Evolutionary conservation across 2,888 invertebrate species (phyloP).

Genomic region (Nasonia oneida): DNA sequence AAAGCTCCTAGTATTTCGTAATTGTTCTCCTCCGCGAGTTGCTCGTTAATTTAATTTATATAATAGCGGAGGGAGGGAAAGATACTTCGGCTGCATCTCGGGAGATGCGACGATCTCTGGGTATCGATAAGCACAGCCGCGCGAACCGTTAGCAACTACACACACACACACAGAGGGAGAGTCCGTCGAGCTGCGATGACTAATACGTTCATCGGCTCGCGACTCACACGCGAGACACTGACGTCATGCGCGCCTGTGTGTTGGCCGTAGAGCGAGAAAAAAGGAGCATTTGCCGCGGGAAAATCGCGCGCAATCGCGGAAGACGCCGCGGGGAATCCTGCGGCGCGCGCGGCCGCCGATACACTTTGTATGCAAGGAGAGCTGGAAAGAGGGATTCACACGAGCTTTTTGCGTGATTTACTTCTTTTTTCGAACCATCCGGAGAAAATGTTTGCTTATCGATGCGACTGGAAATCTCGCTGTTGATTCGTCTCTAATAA

Average conservation of each 20-base stretch:
- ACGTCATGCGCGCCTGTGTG: conserved; percentile 69
- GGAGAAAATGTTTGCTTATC: neutral
- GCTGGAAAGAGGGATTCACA: neutral
- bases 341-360: neutral
- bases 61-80: conserved; percentile 18
- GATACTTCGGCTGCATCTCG: neutral
- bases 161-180: neutral
- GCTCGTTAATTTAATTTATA: conserved; percentile 55
- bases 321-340: conserved; percentile 58
- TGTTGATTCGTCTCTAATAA: neutral
- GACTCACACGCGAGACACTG: conserved; percentile 68
- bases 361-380: neutral
- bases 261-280: neutral
- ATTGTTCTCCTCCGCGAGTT: conserved; percentile 21
- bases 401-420: neutral
- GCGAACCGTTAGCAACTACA: conserved; percentile 70
- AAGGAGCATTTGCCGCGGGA: conserved; percentile 21
- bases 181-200: conserved; percentile 68
- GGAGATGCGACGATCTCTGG: neutral
- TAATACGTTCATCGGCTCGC: conserved; percentile 75
- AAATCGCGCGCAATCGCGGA: conserved; percentile 51
- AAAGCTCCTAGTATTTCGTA: conserved; percentile 34
- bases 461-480: neutral
- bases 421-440: neutral
- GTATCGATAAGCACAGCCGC: conserved; percentile 32